phyloP scores from a whole-genome alignment of 2,113 vertebrate genomes.

The Protomyctophum bolini region DNA sequence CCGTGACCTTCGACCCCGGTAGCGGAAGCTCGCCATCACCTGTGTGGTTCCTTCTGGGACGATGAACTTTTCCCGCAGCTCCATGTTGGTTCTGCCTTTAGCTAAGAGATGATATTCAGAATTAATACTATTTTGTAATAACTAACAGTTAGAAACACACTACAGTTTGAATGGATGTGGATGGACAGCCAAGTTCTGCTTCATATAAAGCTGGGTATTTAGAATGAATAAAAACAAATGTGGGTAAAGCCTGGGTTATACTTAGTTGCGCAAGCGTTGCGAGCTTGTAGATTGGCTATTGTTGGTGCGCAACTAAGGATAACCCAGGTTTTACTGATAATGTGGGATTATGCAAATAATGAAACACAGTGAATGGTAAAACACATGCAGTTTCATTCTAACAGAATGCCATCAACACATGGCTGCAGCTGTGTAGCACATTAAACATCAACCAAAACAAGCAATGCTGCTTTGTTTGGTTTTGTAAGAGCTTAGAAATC shows the following conservation, averaged over 20 bases:
- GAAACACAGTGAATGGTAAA: slow-evolving; percentile 19
- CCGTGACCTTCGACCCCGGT: slow-evolving; percentile 90
- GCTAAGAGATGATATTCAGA: slow-evolving; percentile 73
- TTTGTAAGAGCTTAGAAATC: background rate
- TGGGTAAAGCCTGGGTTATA: background rate
- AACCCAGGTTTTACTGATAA: too few species aligned
- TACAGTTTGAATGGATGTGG: background rate
- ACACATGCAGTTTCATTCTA: slow-evolving; percentile 62
- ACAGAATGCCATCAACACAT: slow-evolving; percentile 3
- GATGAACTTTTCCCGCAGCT: slow-evolving; percentile 97
- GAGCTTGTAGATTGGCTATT: too few species aligned
- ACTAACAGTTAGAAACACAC: background rate
- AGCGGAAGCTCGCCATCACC: slow-evolving; percentile 94
- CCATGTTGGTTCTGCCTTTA: slow-evolving; percentile 96
- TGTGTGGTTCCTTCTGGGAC: slow-evolving; percentile 93
- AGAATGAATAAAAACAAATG: slow-evolving; percentile 20
- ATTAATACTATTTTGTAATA: slow-evolving; percentile 17
- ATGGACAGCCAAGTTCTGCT: background rate
- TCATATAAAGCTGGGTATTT: slow-evolving; percentile 19
- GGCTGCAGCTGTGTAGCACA: slow-evolving; percentile 19
- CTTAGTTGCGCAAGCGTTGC: background rate
- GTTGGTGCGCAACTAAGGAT: too few species aligned
- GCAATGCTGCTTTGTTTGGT: slow-evolving; percentile 2
- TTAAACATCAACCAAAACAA: slow-evolving; percentile 14
- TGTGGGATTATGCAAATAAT: background rate